These are phyloP conservation scores for Pissodes strobi DNA, from an alignment of 1,140 invertebrate species.

Conservation along the genomic window DNA sequence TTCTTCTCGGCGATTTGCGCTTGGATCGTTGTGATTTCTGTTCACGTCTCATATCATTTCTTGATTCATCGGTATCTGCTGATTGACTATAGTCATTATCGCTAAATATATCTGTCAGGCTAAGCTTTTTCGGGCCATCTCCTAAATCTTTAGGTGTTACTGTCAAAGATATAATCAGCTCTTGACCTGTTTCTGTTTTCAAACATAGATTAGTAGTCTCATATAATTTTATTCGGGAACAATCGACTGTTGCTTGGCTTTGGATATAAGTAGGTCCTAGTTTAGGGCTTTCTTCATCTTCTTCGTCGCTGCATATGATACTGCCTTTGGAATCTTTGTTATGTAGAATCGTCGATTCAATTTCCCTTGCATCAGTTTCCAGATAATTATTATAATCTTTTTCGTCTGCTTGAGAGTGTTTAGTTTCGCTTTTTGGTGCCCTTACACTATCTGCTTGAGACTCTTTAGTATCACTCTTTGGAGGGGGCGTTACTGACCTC, in stretches of 20 bases:
- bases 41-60: too few relatives aligned
- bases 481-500: too few relatives aligned
- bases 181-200: slow-evolving; percentile 30
- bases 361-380: background rate
- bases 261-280: too few relatives aligned
- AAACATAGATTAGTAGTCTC: slow-evolving; percentile 35
- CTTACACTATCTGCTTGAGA: too few relatives aligned
- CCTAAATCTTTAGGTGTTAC: slow-evolving; percentile 28
- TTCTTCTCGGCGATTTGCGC: background rate
- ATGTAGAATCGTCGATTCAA: slow-evolving; percentile 10
- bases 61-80: too few relatives aligned
- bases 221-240: slow-evolving; percentile 26
- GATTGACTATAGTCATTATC: slow-evolving; percentile 1
- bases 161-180: slow-evolving; percentile 34
- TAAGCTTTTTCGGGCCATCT: background rate
- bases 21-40: too few relatives aligned
- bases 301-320: background rate
- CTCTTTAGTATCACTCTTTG: too few relatives aligned
- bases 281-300: slow-evolving; percentile 17
- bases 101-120: slow-evolving; percentile 33
- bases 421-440: background rate
- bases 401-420: background rate
- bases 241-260: background rate
- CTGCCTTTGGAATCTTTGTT: slow-evolving; percentile 22
- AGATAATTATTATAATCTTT: too few relatives aligned